Base-by-base conservation (phyloP, 2,113 vertebrate genomes). In the Stercorarius parasiticus region DNA sequence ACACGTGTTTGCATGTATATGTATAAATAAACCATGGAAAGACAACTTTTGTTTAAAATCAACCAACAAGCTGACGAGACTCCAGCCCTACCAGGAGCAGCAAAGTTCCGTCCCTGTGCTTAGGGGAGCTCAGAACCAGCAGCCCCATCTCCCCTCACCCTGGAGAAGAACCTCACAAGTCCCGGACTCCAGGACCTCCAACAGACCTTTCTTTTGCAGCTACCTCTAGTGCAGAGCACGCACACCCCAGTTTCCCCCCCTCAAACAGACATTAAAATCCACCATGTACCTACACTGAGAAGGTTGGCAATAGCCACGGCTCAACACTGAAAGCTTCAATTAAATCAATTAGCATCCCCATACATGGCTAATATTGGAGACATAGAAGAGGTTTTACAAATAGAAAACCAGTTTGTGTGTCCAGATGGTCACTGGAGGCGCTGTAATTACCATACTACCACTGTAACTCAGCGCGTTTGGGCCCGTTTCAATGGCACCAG, bases 391-490 rank as follows among this genome's bases (percentile, higher is more conserved):
- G 86, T 18, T 96, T 91, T 61, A 73, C 83, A 96, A 96, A 86
- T 8, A 83, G 95, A 65, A 92, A 95, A 87, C 45, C 69, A 53
- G 95, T 79, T 92, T 82, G 67, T 43, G 82, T 62, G 95, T 80
- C 93, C 95, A 96, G 96, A 97, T 97, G 95, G 95, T 78, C 95
- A 94, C 95, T 84, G 88, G 95, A 94, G 97, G 94, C 71, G 6
- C 92, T 81, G 92, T 78, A 79, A 97, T 95, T 78, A 65, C 96
- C 93, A 15, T 23, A 8, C 87, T 47, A 64, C 53, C 26, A 40
- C 93, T 74, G 87, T 65, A 77, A 59, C 94, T 86, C 38, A 0
- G 47, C 1, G 12, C 15, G 73, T 76, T 93, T 95, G 93, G 88
- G 97, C 58, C 58, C 4, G 12, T 83, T 97, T 92, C 92, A 90